Evolutionary conservation across 2,113 vertebrate genomes (phyloP).

Genomic region (Pseudorectes ferrugineus): DNA sequence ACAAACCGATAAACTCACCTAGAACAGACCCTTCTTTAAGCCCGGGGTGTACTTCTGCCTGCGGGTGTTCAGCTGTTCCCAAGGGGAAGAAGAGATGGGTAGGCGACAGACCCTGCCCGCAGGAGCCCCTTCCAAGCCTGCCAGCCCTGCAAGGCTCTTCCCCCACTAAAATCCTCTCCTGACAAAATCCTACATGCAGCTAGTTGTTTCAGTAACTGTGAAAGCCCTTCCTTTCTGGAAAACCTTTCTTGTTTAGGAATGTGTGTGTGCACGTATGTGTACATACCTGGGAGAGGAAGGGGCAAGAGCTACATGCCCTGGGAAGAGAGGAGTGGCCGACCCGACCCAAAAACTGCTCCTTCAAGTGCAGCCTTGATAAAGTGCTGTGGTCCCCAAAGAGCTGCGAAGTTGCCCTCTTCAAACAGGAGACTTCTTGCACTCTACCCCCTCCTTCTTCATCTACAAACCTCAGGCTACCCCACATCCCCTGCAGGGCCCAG

Average conservation of each 20-base stretch:
- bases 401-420: not conserved
- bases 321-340: not conserved
- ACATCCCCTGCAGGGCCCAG: too few species aligned
- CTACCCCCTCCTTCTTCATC: not conserved
- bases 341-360: not conserved
- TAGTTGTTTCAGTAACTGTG: not conserved
- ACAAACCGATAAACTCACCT: not conserved
- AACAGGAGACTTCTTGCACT: not conserved
- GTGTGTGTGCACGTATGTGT: not conserved
- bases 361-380: not conserved
- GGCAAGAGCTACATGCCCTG: not conserved
- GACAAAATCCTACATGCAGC: not conserved
- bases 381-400: not conserved
- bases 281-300: not conserved
- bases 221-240: not conserved
- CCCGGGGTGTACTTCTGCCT: not conserved
- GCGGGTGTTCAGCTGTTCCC: not conserved
- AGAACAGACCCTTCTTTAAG: not conserved
- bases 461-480: not conserved
- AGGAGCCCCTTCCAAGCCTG: not conserved
- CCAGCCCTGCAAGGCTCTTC: not conserved
- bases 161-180: not conserved
- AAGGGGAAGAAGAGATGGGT: not conserved
- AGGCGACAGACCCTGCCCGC: not conserved
- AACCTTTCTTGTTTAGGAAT: not conserved